These are phyloP conservation scores for Platycnemis pennipes DNA, from an alignment of 2,888 invertebrate genomes.

Conservation along the genomic window DNA sequence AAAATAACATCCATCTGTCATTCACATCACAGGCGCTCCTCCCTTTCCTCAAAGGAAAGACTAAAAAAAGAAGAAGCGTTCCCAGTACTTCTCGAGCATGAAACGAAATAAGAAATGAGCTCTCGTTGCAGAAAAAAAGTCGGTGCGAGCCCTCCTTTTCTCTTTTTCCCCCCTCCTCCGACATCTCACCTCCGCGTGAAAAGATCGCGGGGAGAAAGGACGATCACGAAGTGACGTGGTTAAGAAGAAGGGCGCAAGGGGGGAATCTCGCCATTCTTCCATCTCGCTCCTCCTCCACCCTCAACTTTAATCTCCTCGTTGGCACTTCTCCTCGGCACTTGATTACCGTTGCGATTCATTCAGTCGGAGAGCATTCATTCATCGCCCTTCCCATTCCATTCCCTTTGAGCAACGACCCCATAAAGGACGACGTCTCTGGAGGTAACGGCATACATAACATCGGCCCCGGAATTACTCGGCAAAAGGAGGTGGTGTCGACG, in stretches of 20 bases:
- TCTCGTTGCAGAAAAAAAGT: not conserved
- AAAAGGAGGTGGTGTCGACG: not conserved
- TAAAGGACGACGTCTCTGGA: not conserved
- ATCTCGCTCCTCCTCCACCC: not conserved
- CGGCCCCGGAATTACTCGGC: slow-evolving; percentile 17
- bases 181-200: not conserved
- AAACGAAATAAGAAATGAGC: slow-evolving; percentile 6
- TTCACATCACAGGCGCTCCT: not conserved
- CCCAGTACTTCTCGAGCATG: not conserved
- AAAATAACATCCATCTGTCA: not conserved
- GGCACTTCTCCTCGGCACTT: slow-evolving; percentile 28
- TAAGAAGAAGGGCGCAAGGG: not conserved
- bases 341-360: slow-evolving; percentile 39
- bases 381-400: slow-evolving; percentile 10
- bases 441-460: slow-evolving; percentile 39
- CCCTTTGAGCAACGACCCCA: slow-evolving; percentile 16
- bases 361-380: not conserved
- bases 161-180: not conserved
- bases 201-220: not conserved
- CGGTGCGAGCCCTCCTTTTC: not conserved
- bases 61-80: not conserved
- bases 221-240: not conserved
- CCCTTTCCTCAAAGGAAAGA: not conserved
- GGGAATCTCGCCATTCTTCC: not conserved
- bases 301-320: slow-evolving; percentile 24